Evolutionary conservation across 2,888 invertebrate genomes (phyloP), one percentile per base, ranked within the genome.

Genomic region (Thyatira batis): DNA sequence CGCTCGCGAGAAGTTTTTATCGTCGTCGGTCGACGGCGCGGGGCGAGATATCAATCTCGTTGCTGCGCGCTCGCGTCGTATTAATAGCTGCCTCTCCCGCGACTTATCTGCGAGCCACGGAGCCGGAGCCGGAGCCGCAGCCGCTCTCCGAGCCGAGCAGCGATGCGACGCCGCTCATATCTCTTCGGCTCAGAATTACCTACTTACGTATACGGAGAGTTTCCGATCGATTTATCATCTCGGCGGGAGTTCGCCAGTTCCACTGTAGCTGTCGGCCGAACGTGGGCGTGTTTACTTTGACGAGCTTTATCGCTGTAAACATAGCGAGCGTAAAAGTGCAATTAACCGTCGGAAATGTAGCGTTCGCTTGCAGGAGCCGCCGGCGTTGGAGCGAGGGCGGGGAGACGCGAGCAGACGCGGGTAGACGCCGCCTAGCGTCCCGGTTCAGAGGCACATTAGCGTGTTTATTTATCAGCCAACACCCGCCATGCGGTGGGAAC

Each of bases 211-310:
- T 53, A 55, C 58, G 53, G 44, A 39, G 46, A 51, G 52, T 51
- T 56, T 55, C 53, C 61, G 56, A 62, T 55, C 65, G 57, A 71
- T 71, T 63, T 60, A 61, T 73, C 67, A 63, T 62, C 67, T 52
- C 63, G 48, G 57, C 58, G 59, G 64, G 58, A 51, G 52, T 53
- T 48, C 50, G 39, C 28, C 46, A 49, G 33, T 45, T 25, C 27
- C 39, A 44, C 53, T 39, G 39, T 39, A 39, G 39, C 39, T 17
- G 39, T 39, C 39, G 27, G 27, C 27, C 25, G 25, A 44, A 44
- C 44, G 44, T 50, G 39, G 39, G 39, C 8, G 39, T 39, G 39
- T 39, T 39, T 39, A 39, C 17, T 6, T 39, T 39, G 39, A 5
- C 13, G 17, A 39, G 17, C 39, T 39, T 39, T 39, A 48, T 39